Conservation (phyloP, 2,888 invertebrate species). For the Drosophila melanosoma region DNA sequence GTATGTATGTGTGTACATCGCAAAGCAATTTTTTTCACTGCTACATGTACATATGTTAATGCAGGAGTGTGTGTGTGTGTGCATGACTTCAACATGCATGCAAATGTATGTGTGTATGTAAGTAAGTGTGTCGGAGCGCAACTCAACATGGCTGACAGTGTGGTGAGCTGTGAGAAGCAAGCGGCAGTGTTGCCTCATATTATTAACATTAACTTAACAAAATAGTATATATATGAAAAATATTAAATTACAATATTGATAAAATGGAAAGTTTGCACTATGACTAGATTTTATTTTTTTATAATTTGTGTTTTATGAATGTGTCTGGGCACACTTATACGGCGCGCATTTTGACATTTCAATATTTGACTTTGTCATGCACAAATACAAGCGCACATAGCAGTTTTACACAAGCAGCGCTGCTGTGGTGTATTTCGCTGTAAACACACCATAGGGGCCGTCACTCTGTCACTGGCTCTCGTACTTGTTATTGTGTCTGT, state of each 20-base stretch:
- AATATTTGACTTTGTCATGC: constrained; percentile 60
- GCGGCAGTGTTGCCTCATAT: constrained; percentile 39
- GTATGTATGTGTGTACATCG: constrained; percentile 24
- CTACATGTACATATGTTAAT: constrained; percentile 39
- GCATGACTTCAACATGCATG: constrained; percentile 24
- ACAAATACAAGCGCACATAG: constrained; percentile 45
- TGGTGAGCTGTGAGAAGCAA: constrained; percentile 58
- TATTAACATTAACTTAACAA: constrained; percentile 1
- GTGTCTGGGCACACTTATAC: constrained; percentile 44
- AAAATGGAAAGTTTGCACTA: neutral
- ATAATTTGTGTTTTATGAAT: neutral
- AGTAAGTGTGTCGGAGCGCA: constrained; percentile 74
- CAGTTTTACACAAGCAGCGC: constrained; percentile 24
- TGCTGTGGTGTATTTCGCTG: constrained; percentile 51
- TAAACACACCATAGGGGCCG: constrained; percentile 56
- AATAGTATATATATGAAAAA: constrained; percentile 2
- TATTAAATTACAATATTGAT: neutral
- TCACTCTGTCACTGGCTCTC: constrained; percentile 49
- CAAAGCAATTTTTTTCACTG: constrained; percentile 34
- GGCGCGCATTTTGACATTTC: constrained; percentile 62
- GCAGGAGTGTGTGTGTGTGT: constrained; percentile 35
- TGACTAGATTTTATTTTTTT: neutral
- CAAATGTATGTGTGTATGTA: constrained; percentile 44
- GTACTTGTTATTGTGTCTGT: constrained; percentile 46
- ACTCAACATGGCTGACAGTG: constrained; percentile 77